Conservation (phyloP, 2,888 invertebrate genomes). For the Eupithecia abbreviata region DNA sequence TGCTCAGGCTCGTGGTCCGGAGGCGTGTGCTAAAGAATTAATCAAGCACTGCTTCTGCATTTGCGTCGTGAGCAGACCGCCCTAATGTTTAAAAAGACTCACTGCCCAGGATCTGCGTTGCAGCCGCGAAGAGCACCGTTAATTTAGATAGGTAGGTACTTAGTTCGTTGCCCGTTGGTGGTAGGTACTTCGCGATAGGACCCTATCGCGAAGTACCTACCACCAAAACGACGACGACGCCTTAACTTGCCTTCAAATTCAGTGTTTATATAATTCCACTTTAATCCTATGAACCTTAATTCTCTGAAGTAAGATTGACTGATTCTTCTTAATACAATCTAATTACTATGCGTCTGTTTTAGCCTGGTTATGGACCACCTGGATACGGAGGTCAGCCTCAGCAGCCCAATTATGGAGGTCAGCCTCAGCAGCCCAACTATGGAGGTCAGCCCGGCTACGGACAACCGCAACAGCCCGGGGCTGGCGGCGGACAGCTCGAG, state of each 20-base stretch:
- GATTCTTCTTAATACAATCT: not conserved
- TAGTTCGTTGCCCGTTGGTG: too few species aligned
- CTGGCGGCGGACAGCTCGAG: conserved; percentile 59
- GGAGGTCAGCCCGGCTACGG: conserved; percentile 2
- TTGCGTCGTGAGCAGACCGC: not conserved
- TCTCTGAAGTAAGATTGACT: not conserved
- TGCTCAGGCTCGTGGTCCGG: not conserved
- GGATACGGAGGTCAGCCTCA: conserved; percentile 55
- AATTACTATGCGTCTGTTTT: conserved; percentile 4
- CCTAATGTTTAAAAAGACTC: not conserved
- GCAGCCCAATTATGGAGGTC: conserved; percentile 50
- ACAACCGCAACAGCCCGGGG: conserved; percentile 23
- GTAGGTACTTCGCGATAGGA: too few species aligned
- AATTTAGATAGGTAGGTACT: not conserved
- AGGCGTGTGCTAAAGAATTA: too few species aligned
- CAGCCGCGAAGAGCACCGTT: not conserved
- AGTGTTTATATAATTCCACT: not conserved
- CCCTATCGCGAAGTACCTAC: not conserved
- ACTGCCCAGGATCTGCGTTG: not conserved
- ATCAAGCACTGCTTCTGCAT: too few species aligned
- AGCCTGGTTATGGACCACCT: conserved; percentile 39
- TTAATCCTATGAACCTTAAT: not conserved
- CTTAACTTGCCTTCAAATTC: not conserved
- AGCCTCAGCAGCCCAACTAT: not conserved
- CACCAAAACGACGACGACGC: not conserved